Base-by-base conservation (phyloP, 2,797 vertebrate species). In the Myripristis murdjan region DNA sequence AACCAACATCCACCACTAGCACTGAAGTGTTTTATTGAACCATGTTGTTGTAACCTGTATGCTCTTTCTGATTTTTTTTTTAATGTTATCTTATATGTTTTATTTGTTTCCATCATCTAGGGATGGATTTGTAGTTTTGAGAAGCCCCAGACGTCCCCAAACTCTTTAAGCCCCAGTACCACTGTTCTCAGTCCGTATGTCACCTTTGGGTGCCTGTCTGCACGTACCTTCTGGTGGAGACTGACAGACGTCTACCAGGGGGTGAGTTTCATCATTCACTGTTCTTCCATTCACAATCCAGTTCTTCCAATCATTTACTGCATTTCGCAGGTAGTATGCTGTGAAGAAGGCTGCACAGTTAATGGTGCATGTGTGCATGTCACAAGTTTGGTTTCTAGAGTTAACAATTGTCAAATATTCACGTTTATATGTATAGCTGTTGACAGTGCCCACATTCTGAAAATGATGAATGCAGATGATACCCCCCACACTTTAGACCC, bases 111-210 rank as follows among this genome's bases (percentile, higher is more conserved):
- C 15, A 23, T 55, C 2, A 37, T 46, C 37, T 80, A 95, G 94
- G 65, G 4, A 0, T 95, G 95, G 95, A 92, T 95, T 41, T 93
- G 95, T 23, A 49, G 64, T 51, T 95, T 96, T 59, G 89, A 95
- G 83, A 96, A 96, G 79, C 95, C 95, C 0, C 80, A 94, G 56
- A 96, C 94, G 0, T 93, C 93, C 28, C 95, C 95, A 7, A 96
- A 93, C 63, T 87, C 94, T 3, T 37, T 95, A 67, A 93, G 53
- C 46, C 94, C 95, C 70, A 95, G 95, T 84, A 96, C 95, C 72
- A 96, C 95, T 0, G 92, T 95, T 5, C 94, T 96, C 70, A 96
- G 95, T 72, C 95, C 95, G 0, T 95, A 95, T 2, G 1, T 96
- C 70, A 89, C 87, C 8, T 89, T 94, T 0, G 94, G 95, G 23